Evolutionary conservation across 2,888 invertebrate species (phyloP), one percentile per base, ranked within the genome.

Genomic region (Phengaris alcon): DNA sequence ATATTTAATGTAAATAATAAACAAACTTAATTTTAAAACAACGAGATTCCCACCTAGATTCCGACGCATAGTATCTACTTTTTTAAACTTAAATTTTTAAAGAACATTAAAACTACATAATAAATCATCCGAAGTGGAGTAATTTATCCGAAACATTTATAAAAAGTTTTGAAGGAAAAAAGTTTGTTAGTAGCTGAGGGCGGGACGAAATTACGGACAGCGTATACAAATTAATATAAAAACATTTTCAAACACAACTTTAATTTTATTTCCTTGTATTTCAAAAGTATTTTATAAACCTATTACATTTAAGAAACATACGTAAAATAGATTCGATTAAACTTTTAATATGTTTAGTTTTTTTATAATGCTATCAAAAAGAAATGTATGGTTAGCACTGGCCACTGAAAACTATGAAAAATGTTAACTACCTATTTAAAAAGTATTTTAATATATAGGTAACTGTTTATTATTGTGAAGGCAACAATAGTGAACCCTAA

Each of bases 111-210:
- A 69, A 69, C 69, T 69, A 69, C 48, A 69, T 48, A 15, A 48
- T 48, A 69, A 69, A 69, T 48, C 48, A 69, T 48, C 48, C 46
- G 22, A 70, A 70, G 70, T 51, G 51, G 70, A 48, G 10, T 70
- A 70, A 70, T 70, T 70, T 70, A 70, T 70, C 70, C 10, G 48
- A 6, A 69, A 70, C 70, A 70, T 48, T 70, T 70, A 22, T 51
- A 48, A 48, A 70, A 70, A 48, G 70, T 70, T 70, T 70, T 48
- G 13, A 15, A 51, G 48, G 69, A 48, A 69, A 69, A 64, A 69
- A 48, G 46, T 69, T 69, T 69, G 69, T 46, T 48, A 69, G 69
- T 48, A 48, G 48, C 69, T 48, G 46, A 48, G 46, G 46, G 69
- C 48, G 64, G 64, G 64, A 64, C 35, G 13, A 12, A 64, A 64